Percentiles rank a stretch among this genome's conserved stretches.
phyloP scores from a whole-genome alignment of 1,140 invertebrate species.

The Sycophila sp. region DNA sequence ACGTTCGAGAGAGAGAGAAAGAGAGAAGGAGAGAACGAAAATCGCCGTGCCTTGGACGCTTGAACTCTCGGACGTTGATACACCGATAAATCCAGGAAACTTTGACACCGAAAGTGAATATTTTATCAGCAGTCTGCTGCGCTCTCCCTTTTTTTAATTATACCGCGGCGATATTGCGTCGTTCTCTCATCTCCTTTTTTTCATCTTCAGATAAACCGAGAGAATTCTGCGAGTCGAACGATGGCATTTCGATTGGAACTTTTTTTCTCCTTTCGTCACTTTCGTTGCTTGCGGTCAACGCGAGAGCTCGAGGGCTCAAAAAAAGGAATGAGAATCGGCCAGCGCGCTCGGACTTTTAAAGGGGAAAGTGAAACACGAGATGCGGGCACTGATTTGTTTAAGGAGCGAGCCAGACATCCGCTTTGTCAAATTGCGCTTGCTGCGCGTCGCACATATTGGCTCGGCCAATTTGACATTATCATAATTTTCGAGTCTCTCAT shows the following conservation, averaged over 20 bases:
- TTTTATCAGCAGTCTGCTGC: background rate
- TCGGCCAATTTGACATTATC: conserved; percentile 60
- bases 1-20: no score
- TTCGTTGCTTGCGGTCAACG: no score
- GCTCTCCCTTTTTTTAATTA: background rate
- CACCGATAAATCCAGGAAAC: background rate
- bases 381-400: conserved; percentile 66
- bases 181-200: no score
- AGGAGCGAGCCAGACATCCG: conserved; percentile 63
- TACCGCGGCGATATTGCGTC: background rate
- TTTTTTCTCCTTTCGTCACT: background rate
- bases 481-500: conserved; percentile 55
- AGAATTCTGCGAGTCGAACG: background rate
- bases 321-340: conserved; percentile 21
- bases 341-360: conserved; percentile 32
- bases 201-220: no score
- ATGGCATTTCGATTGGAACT: background rate
- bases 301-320: background rate
- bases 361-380: conserved; percentile 55
- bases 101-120: background rate
- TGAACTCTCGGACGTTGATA: background rate
- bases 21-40: no score
- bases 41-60: no score
- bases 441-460: conserved; percentile 48
- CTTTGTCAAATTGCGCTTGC: conserved; percentile 60